Evolutionary conservation across 2,113 vertebrate genomes (phyloP).

Genomic region (Nyctibius bracteatus): DNA sequence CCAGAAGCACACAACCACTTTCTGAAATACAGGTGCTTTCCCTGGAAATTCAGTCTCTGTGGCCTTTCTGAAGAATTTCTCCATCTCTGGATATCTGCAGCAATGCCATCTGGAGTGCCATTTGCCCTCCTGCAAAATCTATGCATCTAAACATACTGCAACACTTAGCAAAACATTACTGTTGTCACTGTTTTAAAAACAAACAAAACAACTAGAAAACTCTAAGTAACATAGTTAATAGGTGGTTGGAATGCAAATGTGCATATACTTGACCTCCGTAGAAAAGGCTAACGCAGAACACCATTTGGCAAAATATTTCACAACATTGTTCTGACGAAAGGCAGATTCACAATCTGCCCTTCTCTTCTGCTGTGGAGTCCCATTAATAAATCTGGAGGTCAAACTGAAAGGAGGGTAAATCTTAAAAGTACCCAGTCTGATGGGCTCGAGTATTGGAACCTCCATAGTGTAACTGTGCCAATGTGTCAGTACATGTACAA

Average conservation of each 20-base stretch:
- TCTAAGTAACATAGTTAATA: not conserved
- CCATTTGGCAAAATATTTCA: not conserved
- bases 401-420: not conserved
- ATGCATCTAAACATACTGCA: not conserved
- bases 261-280: not conserved
- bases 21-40: not conserved
- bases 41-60: not conserved
- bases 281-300: not conserved
- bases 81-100: not conserved
- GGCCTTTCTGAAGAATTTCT: not conserved
- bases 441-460: accelerated
- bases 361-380: not conserved
- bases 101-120: not conserved
- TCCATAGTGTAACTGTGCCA: not conserved
- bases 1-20: not conserved
- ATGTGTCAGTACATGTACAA: not conserved
- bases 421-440: not conserved
- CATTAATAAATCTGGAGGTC: not conserved
- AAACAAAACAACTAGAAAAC: not conserved
- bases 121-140: not conserved
- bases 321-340: not conserved
- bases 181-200: not conserved
- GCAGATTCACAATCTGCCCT: not conserved
- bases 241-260: not conserved
- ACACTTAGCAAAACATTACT: not conserved